Evolutionary conservation across 1,140 invertebrate genomes (phyloP), one percentile per base, ranked within the genome.

Genomic region (Eriosoma lanigerum): DNA sequence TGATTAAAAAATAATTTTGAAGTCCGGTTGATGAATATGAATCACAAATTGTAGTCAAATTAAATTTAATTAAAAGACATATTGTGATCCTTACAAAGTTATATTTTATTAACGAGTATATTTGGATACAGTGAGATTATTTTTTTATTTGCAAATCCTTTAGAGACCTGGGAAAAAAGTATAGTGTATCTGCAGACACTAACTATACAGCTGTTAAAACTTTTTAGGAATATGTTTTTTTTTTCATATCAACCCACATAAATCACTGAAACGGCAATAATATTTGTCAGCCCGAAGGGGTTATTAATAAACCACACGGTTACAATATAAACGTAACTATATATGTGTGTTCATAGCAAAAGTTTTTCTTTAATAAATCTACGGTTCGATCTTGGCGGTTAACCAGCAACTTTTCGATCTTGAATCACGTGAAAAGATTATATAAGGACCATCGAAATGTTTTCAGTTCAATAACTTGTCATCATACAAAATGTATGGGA

Each of bases 301-400:
- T 75, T 75, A 75, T 38, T 56, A 56, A 56, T 56, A 75, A 75
- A 38, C 52, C n/a, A 38, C n/a, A 56, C 52, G 3, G 26, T 75
- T 56, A 56, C 70, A 32, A 32, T 73, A 73, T 56, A 29, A 38
- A 56, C 70, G 17, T 1, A n/a, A 70, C 19, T 73, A 56, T 38
- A n/a, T 56, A 8, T 5, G 15, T 6, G 26, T 19, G 12, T 38
- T 58, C 38, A 38, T 56, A n/a, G 29, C 52, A 38, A 75, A 75
- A 75, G 72, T 75, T 75, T 75, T 75, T 46, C 50, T 9, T 19
- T 17, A 56, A 54, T 75, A 75, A 75, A 75, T 75, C 21, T 38
- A 21, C 19, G 9, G 72, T 56, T 58, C 32, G 72, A 75, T 75
- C 56, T 56, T 58, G 50, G 72, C 52, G 50, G 32, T 56, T 54